Evolutionary conservation across 1,140 invertebrate species (phyloP), one percentile per base, ranked within the genome.

Genomic region (Kradibia gibbosae): DNA sequence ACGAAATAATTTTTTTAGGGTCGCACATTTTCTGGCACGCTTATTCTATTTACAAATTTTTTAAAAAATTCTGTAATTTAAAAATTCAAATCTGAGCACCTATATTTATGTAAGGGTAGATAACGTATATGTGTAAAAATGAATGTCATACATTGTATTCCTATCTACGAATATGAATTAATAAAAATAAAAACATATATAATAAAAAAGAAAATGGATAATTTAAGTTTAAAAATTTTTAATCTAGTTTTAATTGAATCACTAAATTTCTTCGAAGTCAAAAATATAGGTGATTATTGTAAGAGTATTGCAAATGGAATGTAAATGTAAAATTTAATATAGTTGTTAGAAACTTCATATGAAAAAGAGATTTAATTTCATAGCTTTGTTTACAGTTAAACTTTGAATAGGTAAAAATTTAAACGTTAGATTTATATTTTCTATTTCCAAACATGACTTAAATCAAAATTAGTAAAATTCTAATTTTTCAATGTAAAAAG

Each of bases 341-440:
- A 67, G 62, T 67, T 67, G 20, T 20, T 22, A 39, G 17, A 36
- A 67, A 67, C 62, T 67, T 39, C 22, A 67, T 11, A 67, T 67
- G 36, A 67, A 34, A 67, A 67, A 20, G 36, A 67, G 4, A 67
- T 67, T 67, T 22, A 67, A 67, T 67, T 67, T 67, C 62, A 67
- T 67, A n/a, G 36, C 34, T 67, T 39, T 67, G 62, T 67, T 67
- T 67, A 67, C 34, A 67, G 62, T 67, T 45, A 67, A 67, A 67
- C 62, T 67, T 67, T 20, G 20, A 28, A 39, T 39, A 34, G 62
- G 62, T 67, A 36, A 67, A 67, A 67, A 67, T 67, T 67, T 67
- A 67, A 34, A 67, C 22, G 34, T 39, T 67, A 39, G 36, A 39
- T 65, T 67, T 67, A 39, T 22, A 39, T 67, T 67, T 67, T 67